Base-by-base conservation (phyloP, 2,113 vertebrate genomes). In the Salvelinus sp. region DNA sequence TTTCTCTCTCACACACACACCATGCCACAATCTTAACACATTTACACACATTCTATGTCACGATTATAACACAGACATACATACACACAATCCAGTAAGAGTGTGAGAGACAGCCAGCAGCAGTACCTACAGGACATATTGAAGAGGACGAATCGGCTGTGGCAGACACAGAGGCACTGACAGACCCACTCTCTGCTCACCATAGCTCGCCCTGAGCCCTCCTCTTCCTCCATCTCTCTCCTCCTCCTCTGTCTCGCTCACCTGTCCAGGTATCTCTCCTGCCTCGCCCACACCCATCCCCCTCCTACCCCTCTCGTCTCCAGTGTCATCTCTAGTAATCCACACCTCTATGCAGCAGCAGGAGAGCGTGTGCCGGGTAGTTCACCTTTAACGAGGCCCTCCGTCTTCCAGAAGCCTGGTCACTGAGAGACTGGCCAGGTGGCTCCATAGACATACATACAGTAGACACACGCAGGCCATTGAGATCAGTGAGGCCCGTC, bases 111-210 rank as follows among this genome's bases (percentile, higher is more conserved):
- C 16, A 16, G 50, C 16, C 3, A 54, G 65, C 16, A 48, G 69
- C 3, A 27, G 75, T 94, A 96, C 97, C 94, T 98, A 99, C 97
- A 98, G 78, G 93, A 96, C 94, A 98, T 96, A 86, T 93, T 95
- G 95, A 96, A 97, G 88, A 98, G 92, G 89, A 97, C 30, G 91
- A 96, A 84, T 77, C 95, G 96, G 89, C 93, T 91, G 92, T 94
- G 95, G 93, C 96, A 99, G 91, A 97, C 82, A 90, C 97, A 98
- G 92, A 96, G 93, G 91, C 97, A 99, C 88, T 95, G 96, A 92
- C 95, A 96, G 80, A 96, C 85, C 95, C 96, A 97, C 91, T 96
- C 96, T 89, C 94, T 92, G 94, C 94, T 95, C 89, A 97, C 92
- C 95, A 96, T 96, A 82, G 89, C 85, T 91, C 44, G 16, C 75